phyloP scores from a whole-genome alignment of 1,140 invertebrate genomes.

The Drosophila cardini region DNA sequence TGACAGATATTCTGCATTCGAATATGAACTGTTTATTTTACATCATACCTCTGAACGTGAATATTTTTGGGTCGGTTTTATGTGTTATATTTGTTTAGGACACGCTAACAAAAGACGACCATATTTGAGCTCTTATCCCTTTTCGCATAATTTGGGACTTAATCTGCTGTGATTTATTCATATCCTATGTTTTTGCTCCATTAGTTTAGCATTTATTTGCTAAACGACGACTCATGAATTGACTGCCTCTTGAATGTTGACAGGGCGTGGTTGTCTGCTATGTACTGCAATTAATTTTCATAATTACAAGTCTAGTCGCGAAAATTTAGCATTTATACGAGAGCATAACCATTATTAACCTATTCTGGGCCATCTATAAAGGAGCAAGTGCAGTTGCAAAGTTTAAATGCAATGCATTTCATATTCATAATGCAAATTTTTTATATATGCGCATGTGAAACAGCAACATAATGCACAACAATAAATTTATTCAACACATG shows the following conservation, averaged over 20 bases:
- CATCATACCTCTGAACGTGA: constrained; percentile 4
- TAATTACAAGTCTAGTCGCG: constrained; percentile 57
- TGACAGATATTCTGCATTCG: constrained; percentile 43
- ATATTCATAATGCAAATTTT: constrained; percentile 79
- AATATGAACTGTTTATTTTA: constrained; percentile 36
- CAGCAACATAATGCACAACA: constrained; percentile 78
- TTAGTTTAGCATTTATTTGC: constrained; percentile 77
- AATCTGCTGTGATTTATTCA: constrained; percentile 82
- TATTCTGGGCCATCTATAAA: constrained; percentile 46
- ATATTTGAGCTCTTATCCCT: constrained; percentile 61
- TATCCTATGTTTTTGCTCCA: constrained; percentile 72
- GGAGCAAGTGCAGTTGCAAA: constrained; percentile 26
- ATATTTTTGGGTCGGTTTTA: constrained; percentile 28
- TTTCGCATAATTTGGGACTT: constrained; percentile 75
- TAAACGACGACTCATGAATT: constrained; percentile 48
- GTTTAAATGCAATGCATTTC: constrained; percentile 71
- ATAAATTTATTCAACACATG: constrained; percentile 82
- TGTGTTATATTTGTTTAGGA: constrained; percentile 68
- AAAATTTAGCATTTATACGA: constrained; percentile 50
- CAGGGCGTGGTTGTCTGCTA: constrained; percentile 7
- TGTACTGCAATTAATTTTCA: constrained; percentile 72
- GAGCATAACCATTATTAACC: constrained; percentile 50
- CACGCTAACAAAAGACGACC: constrained; percentile 35
- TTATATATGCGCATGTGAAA: constrained; percentile 32
- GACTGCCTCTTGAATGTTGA: constrained; percentile 27